phyloP scores from a whole-genome alignment of 2,888 invertebrate genomes.

The Rhogogaster chlorosoma region DNA sequence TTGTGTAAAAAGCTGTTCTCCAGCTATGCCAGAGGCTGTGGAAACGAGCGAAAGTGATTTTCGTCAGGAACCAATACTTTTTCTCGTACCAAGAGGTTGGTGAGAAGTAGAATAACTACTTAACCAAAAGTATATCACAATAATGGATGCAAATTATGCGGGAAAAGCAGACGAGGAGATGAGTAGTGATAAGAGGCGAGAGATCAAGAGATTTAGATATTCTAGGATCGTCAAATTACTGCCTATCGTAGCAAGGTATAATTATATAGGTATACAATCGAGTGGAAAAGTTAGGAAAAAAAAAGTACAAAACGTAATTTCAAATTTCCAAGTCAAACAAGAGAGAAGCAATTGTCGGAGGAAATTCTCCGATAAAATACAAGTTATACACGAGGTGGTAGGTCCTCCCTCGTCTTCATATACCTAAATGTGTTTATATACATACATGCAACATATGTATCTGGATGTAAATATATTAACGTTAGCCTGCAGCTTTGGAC shows the following conservation, averaged over 20 bases:
- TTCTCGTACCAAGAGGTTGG: no score
- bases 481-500: neutral
- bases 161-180: neutral
- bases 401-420: neutral
- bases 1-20: neutral
- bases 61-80: no score
- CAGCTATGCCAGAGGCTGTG: neutral
- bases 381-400: neutral
- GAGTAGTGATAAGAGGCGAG: neutral
- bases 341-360: neutral
- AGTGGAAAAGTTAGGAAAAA: neutral
- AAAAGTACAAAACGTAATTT: neutral
- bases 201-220: neutral
- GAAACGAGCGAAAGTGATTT: no score
- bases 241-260: neutral
- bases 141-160: neutral
- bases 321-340: conserved; percentile 19
- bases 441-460: neutral
- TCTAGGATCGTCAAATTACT: conserved; percentile 1
- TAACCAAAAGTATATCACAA: neutral
- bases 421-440: neutral
- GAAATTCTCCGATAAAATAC: conserved; percentile 13
- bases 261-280: neutral
- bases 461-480: conserved; percentile 7
- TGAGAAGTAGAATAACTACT: neutral